A percentile compares a stretch with the other conserved stretches of the same genome.
Evolutionary conservation across 2,888 invertebrate genomes (phyloP).

Genomic region (Sinodicranocentrus sp.): DNA sequence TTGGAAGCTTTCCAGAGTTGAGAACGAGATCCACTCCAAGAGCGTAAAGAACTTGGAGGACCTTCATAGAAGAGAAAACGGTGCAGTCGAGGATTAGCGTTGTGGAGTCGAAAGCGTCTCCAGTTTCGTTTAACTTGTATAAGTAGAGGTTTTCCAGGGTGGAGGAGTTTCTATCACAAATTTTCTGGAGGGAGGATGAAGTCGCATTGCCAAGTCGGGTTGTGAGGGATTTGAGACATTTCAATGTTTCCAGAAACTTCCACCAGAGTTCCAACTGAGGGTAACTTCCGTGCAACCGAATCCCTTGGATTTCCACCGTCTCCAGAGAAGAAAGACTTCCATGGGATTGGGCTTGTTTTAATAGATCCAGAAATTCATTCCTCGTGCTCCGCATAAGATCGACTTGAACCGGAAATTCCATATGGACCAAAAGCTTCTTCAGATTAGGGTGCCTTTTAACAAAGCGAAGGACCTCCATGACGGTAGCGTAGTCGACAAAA

Average conservation of each 20-base stretch:
- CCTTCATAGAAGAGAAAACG: background rate
- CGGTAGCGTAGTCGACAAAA: constrained; percentile 17
- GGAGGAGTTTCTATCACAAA: background rate
- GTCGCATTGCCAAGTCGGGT: constrained; percentile 7
- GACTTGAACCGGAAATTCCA: constrained; percentile 44
- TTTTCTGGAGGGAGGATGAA: background rate
- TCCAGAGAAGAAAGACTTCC: background rate
- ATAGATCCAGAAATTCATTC: background rate
- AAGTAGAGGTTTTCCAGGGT: constrained; percentile 16
- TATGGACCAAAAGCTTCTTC: background rate
- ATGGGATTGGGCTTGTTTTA: background rate
- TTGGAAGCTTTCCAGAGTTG: background rate
- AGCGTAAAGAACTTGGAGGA: constrained; percentile 18
- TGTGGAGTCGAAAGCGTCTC: no score
- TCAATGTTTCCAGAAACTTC: background rate
- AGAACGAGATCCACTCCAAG: constrained; percentile 3
- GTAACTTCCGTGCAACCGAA: constrained; percentile 22
- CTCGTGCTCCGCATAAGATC: background rate
- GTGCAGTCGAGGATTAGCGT: no score
- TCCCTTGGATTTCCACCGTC: constrained; percentile 32
- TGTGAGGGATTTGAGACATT: background rate
- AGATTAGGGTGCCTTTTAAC: background rate
- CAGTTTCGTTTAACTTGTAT: constrained; percentile 37
- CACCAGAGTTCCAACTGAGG: constrained; percentile 32
- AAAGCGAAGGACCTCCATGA: background rate